Percentiles rank a stretch among this genome's conserved stretches.
Evolutionary conservation across 2,888 invertebrate species (phyloP).

Genomic region (Megalurothrips usitatus): DNA sequence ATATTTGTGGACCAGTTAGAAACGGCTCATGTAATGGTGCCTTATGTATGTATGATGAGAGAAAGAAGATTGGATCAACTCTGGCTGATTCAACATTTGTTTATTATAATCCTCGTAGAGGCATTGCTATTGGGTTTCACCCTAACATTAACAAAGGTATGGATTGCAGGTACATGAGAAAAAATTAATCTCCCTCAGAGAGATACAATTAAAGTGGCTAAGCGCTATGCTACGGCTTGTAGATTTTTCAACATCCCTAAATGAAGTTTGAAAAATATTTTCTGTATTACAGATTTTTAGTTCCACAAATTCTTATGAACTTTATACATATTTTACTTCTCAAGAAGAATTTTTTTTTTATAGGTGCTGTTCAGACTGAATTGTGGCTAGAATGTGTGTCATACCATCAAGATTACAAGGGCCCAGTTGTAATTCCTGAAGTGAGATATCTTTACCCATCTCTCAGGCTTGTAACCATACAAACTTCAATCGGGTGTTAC

Average conservation of each 20-base stretch:
- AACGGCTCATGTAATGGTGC: not conserved
- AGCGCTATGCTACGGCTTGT: too few relatives aligned
- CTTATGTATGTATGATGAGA: not conserved
- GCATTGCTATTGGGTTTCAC: not conserved
- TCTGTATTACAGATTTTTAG: not conserved
- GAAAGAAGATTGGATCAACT: not conserved
- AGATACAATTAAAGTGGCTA: too few relatives aligned
- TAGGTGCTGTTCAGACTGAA: not conserved
- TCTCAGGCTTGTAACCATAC: not conserved
- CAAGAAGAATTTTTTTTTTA: not conserved
- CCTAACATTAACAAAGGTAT: too few relatives aligned
- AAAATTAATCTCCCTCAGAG: too few relatives aligned
- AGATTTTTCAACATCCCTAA: too few relatives aligned
- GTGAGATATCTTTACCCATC: not conserved
- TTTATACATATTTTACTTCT: too few relatives aligned
- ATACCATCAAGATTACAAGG: not conserved
- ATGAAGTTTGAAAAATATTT: not conserved
- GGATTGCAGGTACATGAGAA: too few relatives aligned
- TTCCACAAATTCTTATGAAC: not conserved
- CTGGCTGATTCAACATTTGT: not conserved
- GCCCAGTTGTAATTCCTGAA: not conserved
- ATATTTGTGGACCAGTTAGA: not conserved
- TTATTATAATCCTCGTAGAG: not conserved
- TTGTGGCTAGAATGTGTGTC: constrained; percentile 3
- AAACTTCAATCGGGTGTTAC: not conserved